Conservation (phyloP, 2,113 vertebrate species). For the Phyllostomus hastatus region DNA sequence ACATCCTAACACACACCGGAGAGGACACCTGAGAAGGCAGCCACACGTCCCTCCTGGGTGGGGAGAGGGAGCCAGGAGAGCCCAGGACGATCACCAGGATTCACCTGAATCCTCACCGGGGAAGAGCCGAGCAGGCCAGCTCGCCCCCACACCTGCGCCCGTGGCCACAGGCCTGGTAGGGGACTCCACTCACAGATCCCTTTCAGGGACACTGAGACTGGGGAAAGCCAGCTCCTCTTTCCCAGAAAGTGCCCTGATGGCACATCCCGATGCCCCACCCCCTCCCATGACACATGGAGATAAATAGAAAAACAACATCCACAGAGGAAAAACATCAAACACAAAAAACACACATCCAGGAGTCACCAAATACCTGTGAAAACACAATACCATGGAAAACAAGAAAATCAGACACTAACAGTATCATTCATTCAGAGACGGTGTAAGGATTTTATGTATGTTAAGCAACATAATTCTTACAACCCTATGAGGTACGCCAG, state of each 20-base stretch:
- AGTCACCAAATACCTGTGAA: background rate
- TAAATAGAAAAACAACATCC: background rate
- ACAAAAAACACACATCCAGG: background rate
- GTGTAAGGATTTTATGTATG: rapidly evolving
- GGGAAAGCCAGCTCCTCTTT: background rate
- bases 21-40: no score
- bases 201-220: background rate
- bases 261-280: background rate
- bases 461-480: background rate
- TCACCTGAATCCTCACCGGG: rapidly evolving
- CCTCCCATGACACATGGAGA: background rate
- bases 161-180: rapidly evolving
- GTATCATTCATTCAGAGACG: background rate
- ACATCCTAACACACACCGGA: background rate
- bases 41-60: background rate
- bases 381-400: background rate
- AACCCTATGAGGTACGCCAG: background rate
- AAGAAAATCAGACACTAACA: no score
- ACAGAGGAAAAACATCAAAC: background rate
- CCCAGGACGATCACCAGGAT: rapidly evolving
- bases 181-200: background rate
- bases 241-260: background rate
- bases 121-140: background rate
- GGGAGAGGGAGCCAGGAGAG: background rate
- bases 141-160: background rate